A percentile compares a stretch with the other conserved stretches of the same genome.
These are phyloP conservation scores for Apis cerana DNA, from an alignment of 1,140 invertebrate genomes.

Conservation along the genomic window DNA sequence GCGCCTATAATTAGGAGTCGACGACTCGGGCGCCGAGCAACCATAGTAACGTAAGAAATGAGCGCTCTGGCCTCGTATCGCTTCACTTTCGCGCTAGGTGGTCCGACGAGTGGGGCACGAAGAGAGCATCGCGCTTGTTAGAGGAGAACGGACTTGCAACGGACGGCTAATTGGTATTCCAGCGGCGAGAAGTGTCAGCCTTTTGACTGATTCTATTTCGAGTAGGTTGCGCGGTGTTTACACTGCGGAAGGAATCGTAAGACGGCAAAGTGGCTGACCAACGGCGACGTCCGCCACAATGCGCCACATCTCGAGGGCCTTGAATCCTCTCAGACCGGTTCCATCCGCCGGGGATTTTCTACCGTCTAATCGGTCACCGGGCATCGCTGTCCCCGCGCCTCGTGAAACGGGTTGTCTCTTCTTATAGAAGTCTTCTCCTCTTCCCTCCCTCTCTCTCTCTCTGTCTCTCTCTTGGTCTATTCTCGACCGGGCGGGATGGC, in stretches of 20 bases:
- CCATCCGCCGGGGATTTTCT: not conserved
- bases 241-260: slow-evolving; percentile 17
- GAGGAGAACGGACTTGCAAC: slow-evolving; percentile 24
- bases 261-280: slow-evolving; percentile 33
- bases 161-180: slow-evolving; percentile 48
- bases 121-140: slow-evolving; percentile 38
- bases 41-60: not conserved
- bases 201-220: slow-evolving; percentile 48
- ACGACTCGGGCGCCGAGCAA: not conserved
- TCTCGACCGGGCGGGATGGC: not conserved
- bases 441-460: not conserved
- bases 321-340: slow-evolving; percentile 29
- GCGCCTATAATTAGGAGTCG: slow-evolving; percentile 21
- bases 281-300: not conserved
- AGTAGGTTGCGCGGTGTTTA: slow-evolving; percentile 38
- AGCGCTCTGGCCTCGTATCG: slow-evolving; percentile 16
- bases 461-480: not conserved
- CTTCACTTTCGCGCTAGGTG: not conserved
- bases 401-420: slow-evolving; percentile 3
- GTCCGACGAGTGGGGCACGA: not conserved
- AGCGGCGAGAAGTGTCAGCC: slow-evolving; percentile 33
- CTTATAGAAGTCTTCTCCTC: not conserved
- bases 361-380: slow-evolving; percentile 26
- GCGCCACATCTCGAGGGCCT: not conserved
- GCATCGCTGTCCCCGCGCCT: slow-evolving; percentile 14